These are phyloP conservation scores for Etheostoma perlongum DNA, from an alignment of 2,797 vertebrate genomes.

Conservation along the genomic window DNA sequence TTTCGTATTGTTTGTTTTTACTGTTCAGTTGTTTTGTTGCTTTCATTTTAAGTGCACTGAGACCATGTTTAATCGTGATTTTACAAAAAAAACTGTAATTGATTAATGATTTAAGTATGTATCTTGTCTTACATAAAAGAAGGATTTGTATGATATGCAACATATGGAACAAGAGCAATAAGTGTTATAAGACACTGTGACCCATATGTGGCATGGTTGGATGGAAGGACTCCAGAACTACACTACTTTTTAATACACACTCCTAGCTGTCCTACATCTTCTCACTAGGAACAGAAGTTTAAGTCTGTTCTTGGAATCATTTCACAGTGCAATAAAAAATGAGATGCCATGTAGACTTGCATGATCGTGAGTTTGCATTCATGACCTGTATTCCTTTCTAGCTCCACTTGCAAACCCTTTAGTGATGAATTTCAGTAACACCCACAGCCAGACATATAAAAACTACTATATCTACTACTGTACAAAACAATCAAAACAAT, in stretches of 20 bases:
- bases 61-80: too few species aligned
- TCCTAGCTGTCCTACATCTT: conserved; percentile 53
- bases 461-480: neutral
- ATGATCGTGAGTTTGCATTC: neutral
- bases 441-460: neutral
- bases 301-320: conserved; percentile 3
- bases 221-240: conserved; percentile 37
- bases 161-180: neutral
- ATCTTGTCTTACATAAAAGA: neutral
- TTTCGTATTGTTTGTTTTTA: too few species aligned
- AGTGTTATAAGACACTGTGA: conserved; percentile 36
- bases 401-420: neutral
- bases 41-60: too few species aligned
- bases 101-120: neutral
- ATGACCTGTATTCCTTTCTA: neutral
- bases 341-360: neutral
- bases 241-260: conserved; percentile 25
- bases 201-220: conserved; percentile 39
- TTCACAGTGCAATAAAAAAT: conserved; percentile 9
- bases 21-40: too few species aligned
- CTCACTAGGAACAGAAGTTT: conserved; percentile 30
- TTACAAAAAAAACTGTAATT: too few species aligned
- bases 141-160: neutral
- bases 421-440: neutral
- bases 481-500: neutral